A percentile compares a stretch with the other conserved stretches of the same genome.
Evolutionary conservation across 2,113 vertebrate genomes (phyloP).

Genomic region (Indicator maculatus): DNA sequence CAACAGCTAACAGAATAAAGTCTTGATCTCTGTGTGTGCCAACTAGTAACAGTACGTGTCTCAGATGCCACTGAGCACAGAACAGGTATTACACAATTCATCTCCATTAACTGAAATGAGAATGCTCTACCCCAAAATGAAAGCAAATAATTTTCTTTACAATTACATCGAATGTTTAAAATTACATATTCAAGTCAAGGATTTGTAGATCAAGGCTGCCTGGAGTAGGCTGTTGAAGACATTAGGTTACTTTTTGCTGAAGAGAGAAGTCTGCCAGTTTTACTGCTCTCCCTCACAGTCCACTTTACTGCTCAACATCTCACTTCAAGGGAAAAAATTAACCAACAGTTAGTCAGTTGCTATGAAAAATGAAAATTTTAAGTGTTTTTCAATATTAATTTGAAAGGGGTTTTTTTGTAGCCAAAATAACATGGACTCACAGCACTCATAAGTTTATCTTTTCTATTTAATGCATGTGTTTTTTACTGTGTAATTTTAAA

Average conservation of each 20-base stretch:
- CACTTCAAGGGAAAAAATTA: not conserved
- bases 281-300: not conserved
- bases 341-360: not conserved
- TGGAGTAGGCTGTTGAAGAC: not conserved
- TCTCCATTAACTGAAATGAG: not conserved
- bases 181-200: conserved; percentile 1
- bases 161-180: conserved; percentile 6
- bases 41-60: not conserved
- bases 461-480: not conserved
- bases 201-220: not conserved
- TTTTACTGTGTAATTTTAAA: not conserved
- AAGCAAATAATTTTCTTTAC: not conserved
- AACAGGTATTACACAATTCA: not conserved
- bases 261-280: not conserved
- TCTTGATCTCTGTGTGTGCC: not conserved
- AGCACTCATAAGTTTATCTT: not conserved
- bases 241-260: not conserved
- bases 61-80: not conserved
- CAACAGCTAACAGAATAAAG: not conserved
- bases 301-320: not conserved
- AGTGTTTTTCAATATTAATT: not conserved
- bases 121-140: not conserved
- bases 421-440: accelerated
- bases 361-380: not conserved
- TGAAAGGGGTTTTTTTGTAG: not conserved